phyloP scores from a whole-genome alignment of 2,888 invertebrate species.

The Hypercompe scribonia region DNA sequence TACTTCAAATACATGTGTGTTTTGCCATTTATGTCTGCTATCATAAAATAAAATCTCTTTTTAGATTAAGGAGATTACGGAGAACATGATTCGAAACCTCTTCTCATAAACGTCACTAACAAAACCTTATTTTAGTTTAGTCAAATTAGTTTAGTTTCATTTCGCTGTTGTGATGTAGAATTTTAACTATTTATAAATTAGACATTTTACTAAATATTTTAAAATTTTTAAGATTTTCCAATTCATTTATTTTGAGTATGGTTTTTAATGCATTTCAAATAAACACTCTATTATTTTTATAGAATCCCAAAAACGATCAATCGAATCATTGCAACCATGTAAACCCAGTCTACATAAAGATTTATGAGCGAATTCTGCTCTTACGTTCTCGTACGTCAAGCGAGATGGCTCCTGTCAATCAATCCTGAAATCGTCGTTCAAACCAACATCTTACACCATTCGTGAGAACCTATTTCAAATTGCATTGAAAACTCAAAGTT shows the following conservation, averaged over 20 bases:
- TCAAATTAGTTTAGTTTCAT: too few species aligned
- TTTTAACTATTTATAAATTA: neutral
- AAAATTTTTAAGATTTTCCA: neutral
- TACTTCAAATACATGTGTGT: neutral
- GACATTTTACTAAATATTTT: too few species aligned
- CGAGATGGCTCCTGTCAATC: constrained; percentile 80
- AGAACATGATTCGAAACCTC: neutral
- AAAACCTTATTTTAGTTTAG: too few species aligned
- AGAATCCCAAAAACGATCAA: neutral
- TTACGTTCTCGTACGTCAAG: constrained; percentile 69
- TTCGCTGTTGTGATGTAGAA: too few species aligned
- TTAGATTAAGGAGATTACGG: neutral
- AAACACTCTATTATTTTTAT: neutral
- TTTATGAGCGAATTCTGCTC: constrained; percentile 77
- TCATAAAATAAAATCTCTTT: neutral
- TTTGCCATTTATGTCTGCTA: neutral
- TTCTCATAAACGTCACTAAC: too few species aligned
- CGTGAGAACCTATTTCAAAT: constrained; percentile 26
- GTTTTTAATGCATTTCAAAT: neutral
- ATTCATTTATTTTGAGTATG: neutral
- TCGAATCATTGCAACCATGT: constrained; percentile 55
- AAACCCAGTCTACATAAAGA: constrained; percentile 66
- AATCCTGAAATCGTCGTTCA: constrained; percentile 72
- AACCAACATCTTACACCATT: constrained; percentile 52
- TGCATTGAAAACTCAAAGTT: constrained; percentile 16